Conservation (phyloP, 1,140 invertebrate species). For the Leucophenga varia region DNA sequence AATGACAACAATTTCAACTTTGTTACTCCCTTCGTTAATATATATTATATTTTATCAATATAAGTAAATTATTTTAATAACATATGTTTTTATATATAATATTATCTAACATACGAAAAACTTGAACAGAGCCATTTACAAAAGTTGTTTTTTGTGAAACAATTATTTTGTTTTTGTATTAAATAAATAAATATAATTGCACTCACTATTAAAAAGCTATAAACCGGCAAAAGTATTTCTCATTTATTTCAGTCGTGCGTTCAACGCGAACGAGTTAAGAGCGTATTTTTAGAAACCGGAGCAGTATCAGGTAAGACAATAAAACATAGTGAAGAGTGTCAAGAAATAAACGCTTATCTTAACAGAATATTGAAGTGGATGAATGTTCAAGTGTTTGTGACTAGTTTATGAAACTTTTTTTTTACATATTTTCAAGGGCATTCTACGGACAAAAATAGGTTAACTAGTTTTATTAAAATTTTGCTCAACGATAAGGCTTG, state of each 20-base stretch:
- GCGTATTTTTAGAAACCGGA: slow-evolving; percentile 16
- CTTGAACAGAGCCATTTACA: slow-evolving; percentile 8
- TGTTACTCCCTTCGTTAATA: too few relatives aligned
- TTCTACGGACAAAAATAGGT: too few relatives aligned
- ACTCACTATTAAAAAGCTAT: slow-evolving; percentile 7
- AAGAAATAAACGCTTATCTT: background rate
- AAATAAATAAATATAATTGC: slow-evolving; percentile 16
- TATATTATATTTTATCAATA: too few relatives aligned
- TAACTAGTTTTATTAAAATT: too few relatives aligned
- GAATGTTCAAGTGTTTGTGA: background rate
- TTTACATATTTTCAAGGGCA: too few relatives aligned
- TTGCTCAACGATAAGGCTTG: too few relatives aligned
- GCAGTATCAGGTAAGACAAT: slow-evolving; percentile 10
- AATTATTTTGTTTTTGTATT: slow-evolving; percentile 17
- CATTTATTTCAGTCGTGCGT: slow-evolving; percentile 25
- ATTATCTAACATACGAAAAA: slow-evolving; percentile 9
- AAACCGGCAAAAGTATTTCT: too few relatives aligned
- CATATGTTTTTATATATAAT: background rate
- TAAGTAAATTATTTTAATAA: too few relatives aligned
- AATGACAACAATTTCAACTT: too few relatives aligned
- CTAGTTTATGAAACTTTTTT: too few relatives aligned
- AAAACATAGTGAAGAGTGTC: slow-evolving; percentile 5
- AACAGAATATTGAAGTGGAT: background rate
- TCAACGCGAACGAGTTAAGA: slow-evolving; percentile 23
- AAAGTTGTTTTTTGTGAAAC: slow-evolving; percentile 4